phyloP scores from a whole-genome alignment of 2,113 vertebrate genomes.

The Salvelinus namaycush region DNA sequence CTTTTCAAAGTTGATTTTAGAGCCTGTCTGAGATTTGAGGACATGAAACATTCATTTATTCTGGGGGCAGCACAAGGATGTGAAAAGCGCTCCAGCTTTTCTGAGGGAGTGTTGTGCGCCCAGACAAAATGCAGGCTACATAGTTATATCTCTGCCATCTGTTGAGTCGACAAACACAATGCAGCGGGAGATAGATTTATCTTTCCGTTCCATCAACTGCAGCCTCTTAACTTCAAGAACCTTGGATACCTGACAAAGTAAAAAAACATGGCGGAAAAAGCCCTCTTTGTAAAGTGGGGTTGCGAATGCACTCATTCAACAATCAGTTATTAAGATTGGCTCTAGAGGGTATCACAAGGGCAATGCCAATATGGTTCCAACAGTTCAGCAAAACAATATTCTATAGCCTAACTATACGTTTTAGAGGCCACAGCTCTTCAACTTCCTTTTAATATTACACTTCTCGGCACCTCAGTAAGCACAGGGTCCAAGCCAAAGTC shows the following conservation, averaged over 20 bases:
- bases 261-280: not conserved
- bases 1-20: not conserved
- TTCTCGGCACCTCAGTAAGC: not conserved
- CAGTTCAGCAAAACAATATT: not conserved
- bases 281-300: not conserved
- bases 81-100: not conserved
- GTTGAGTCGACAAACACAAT: not conserved
- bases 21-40: not conserved
- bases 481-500: not conserved
- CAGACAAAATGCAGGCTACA: not conserved
- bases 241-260: not conserved
- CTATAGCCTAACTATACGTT: not conserved
- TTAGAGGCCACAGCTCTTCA: not conserved
- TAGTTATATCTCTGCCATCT: not conserved
- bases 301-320: not conserved
- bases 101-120: no score
- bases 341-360: not conserved
- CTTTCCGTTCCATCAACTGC: not conserved
- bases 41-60: not conserved
- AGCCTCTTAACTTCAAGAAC: not conserved
- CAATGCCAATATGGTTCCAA: not conserved
- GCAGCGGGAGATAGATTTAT: not conserved
- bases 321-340: not conserved
- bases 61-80: not conserved
- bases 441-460: not conserved